phyloP scores from a whole-genome alignment of 1,140 invertebrate genomes.

The Hermetia illucens region DNA sequence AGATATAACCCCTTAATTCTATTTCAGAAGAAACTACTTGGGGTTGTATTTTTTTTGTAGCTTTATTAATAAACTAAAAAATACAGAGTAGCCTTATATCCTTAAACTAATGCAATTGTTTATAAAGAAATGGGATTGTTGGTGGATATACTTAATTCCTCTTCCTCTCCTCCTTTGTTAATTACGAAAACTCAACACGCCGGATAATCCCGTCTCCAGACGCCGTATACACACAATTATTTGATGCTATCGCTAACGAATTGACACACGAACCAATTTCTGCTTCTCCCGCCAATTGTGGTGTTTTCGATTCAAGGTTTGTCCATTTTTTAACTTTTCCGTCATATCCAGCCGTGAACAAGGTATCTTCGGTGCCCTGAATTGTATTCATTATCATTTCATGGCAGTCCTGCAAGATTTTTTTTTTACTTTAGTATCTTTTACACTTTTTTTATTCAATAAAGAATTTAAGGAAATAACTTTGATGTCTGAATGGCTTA shows the following conservation, averaged over 20 bases:
- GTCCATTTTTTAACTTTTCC: constrained; percentile 26
- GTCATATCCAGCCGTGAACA: constrained; percentile 26
- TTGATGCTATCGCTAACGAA: background rate
- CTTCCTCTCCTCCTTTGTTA: background rate
- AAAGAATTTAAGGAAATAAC: no score
- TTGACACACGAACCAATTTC: constrained; percentile 21
- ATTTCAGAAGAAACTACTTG: no score
- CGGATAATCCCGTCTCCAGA: background rate
- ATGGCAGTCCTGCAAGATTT: constrained; percentile 20
- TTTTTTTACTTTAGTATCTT: no score
- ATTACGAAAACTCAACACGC: background rate
- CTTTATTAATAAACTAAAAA: background rate
- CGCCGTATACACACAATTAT: background rate
- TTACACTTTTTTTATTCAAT: no score
- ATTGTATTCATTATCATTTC: constrained; percentile 24
- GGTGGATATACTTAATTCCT: background rate
- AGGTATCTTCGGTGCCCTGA: constrained; percentile 15
- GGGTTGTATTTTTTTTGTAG: no score
- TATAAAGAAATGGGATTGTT: background rate
- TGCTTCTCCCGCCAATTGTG: constrained; percentile 16
- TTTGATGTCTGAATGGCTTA: no score
- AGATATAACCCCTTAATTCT: no score
- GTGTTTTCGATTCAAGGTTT: constrained; percentile 12
- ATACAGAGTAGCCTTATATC: background rate
- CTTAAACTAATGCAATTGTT: background rate